Evolutionary conservation across 2,797 vertebrate species (phyloP).

Genomic region (Myotis daubentonii): DNA sequence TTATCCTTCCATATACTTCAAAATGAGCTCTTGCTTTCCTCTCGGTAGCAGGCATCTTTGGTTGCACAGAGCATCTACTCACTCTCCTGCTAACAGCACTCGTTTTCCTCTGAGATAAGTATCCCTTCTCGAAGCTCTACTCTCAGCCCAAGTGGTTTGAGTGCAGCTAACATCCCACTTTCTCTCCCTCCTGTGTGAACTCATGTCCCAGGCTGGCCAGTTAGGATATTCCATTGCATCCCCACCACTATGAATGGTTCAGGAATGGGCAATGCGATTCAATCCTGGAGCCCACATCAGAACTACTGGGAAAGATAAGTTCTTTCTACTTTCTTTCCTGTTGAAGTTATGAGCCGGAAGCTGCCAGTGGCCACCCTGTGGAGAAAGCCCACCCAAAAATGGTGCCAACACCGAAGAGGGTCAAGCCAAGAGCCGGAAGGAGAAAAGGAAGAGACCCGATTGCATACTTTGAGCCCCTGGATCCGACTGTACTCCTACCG

Average conservation of each 20-base stretch:
- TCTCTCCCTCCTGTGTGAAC: neutral
- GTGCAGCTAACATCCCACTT: neutral
- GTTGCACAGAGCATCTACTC: neutral
- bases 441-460: neutral
- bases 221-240: neutral
- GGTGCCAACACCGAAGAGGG: neutral
- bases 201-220: neutral
- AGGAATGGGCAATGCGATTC: neutral
- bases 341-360: neutral
- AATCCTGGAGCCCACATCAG: neutral
- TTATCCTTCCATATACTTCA: neutral
- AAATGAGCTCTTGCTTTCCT: neutral
- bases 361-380: neutral
- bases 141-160: neutral
- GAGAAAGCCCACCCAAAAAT: neutral
- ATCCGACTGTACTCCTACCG: neutral
- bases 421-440: neutral
- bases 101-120: neutral
- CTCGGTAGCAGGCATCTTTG: neutral
- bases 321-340: neutral
- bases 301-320: neutral
- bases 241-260: neutral
- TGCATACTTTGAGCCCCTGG: neutral
- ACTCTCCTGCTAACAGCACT: neutral
- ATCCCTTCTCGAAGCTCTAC: neutral